Evolutionary conservation across 92 coral and sea anemone species (phyloP).

Genomic region (Micromussa lordhowensis): DNA sequence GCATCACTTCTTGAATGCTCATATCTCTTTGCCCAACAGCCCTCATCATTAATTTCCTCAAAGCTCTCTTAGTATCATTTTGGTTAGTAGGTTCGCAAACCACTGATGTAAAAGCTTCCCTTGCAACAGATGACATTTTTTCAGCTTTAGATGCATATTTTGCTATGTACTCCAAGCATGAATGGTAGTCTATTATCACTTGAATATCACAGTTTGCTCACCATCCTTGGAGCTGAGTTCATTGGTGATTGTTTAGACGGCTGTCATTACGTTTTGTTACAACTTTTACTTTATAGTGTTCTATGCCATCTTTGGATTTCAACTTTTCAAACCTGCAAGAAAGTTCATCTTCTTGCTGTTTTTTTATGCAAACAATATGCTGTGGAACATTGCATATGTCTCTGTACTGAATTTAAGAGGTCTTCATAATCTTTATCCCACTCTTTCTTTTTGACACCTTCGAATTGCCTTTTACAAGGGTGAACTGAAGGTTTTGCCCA

Average conservation of each 20-base stretch:
- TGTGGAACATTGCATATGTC: slow-evolving; percentile 41
- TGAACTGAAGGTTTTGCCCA: slow-evolving; percentile 39
- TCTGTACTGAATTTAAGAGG: slow-evolving; percentile 43
- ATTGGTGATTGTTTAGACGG: background rate
- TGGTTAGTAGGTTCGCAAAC: too few relatives aligned
- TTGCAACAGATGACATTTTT: too few relatives aligned
- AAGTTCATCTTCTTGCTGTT: slow-evolving; percentile 6
- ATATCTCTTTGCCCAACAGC: too few relatives aligned
- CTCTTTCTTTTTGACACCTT: background rate
- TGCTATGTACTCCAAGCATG: too few relatives aligned
- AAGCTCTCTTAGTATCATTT: too few relatives aligned
- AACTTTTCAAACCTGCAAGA: slow-evolving; percentile 46
- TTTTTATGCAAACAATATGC: slow-evolving; percentile 43
- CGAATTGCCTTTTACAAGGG: slow-evolving; percentile 40
- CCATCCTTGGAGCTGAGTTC: too few relatives aligned
- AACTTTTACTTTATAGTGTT: slow-evolving; percentile 32
- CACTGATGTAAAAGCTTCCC: too few relatives aligned
- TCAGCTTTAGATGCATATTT: too few relatives aligned
- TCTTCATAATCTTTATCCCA: slow-evolving; percentile 51
- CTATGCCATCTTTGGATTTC: slow-evolving; percentile 22
- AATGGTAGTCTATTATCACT: too few relatives aligned
- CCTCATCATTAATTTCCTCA: too few relatives aligned
- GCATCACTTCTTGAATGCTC: too few relatives aligned
- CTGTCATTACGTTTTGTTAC: background rate
- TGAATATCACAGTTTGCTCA: too few relatives aligned